Base-by-base conservation (phyloP, 2,888 invertebrate genomes). In the Hecatera dysodea region DNA sequence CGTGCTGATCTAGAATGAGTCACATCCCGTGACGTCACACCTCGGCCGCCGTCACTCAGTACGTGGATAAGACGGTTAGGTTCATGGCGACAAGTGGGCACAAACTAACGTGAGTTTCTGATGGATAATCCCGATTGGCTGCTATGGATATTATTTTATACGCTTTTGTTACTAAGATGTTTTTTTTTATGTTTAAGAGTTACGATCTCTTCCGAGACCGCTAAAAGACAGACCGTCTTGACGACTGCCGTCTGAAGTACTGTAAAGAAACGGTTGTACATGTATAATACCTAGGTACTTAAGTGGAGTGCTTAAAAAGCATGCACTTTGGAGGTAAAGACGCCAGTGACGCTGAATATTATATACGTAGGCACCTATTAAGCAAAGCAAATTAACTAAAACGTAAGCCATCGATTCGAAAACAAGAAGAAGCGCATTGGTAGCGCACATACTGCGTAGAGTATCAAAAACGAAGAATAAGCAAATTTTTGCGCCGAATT, bases 11-110 rank as follows among this genome's bases (percentile, higher is more conserved):
- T 4, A 12, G 27, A 24, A 11, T 78, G 83, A 78, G 46, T 82
- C 78, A 78, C 44, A 39, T 72, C 83, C 78, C 46, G 61, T 67
- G 79, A 50, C 60, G 74, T 57, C 74, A 72, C 44, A 8, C 19
- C 6, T 9, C 42, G 8, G 5, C 27, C 24, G 24, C 12, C 9
- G 17, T 5, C 22, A 48, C 22, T 2, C 0, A 48, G 22, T 6
- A 11, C 5, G 22, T 19, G 19, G 9, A 6, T 19, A 12, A 22
- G 8, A 44, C 27, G n/a, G 56, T 19, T n/a, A 42, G 7, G 17
- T n/a, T 48, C 17, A n/a, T 12, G 39, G 27, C 17, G n/a, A 44
- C 1, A 33, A 42, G 33, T 27, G 33, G 15, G 1, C 39, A 48
- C 22, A 17, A 15, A 24, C 9, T 9, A 42, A n/a, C 27, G 15